Percentiles rank a stretch among this genome's conserved stretches.
These are phyloP conservation scores for Phymanthus crucifer DNA, from an alignment of 92 coral and sea anemone species.

Conservation along the genomic window DNA sequence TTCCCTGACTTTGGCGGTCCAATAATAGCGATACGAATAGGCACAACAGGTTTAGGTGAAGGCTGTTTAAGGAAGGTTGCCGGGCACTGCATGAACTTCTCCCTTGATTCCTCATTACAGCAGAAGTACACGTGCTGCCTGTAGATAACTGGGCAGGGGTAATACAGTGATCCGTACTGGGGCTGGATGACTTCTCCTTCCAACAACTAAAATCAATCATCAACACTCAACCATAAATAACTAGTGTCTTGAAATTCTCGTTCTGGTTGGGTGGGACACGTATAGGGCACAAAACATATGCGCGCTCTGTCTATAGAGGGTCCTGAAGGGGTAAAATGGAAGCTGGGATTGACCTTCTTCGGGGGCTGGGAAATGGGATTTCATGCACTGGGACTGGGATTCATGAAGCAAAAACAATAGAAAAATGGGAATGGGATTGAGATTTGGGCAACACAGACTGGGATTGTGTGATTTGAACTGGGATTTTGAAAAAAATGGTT, in stretches of 20 bases:
- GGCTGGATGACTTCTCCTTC: constrained; percentile 96
- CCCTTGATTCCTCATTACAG: constrained; percentile 82
- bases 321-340: too few species aligned
- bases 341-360: too few species aligned
- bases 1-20: constrained; percentile 99
- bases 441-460: too few species aligned
- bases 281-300: too few species aligned
- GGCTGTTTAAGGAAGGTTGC: constrained; percentile 87
- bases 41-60: constrained; percentile 96
- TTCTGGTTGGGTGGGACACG: not conserved
- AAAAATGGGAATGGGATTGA: too few species aligned
- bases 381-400: too few species aligned
- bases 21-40: constrained; percentile 88
- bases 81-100: constrained; percentile 81
- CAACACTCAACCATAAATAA: not conserved
- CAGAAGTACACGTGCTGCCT: constrained; percentile 89
- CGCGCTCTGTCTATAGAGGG: too few species aligned
- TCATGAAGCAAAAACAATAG: too few species aligned
- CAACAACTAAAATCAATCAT: constrained; percentile 55
- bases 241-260: not conserved
- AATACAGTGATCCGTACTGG: constrained; percentile 59
- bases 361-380: too few species aligned
- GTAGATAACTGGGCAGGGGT: constrained; percentile 74
- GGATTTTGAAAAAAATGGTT: too few species aligned
- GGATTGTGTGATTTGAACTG: too few species aligned